These are phyloP conservation scores for Grammomys surdaster DNA, from an alignment of 2,113 vertebrate genomes.

Conservation along the genomic window DNA sequence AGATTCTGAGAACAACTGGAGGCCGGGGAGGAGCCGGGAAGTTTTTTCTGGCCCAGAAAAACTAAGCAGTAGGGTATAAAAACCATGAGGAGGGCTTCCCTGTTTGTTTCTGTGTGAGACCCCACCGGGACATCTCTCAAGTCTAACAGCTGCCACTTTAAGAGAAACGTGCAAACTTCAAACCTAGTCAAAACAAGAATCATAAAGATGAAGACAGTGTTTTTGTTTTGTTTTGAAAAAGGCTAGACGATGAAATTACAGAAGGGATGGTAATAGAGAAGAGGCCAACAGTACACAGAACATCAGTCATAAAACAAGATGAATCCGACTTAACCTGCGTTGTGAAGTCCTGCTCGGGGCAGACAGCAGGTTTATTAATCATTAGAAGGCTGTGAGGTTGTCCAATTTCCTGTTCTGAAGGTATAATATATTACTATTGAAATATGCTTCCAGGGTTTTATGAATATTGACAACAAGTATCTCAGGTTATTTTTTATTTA, in stretches of 20 bases:
- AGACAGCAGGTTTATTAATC: conserved; percentile 49
- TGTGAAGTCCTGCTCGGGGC: conserved; percentile 30
- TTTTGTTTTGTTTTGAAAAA: neutral
- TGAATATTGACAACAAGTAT: conserved; percentile 5
- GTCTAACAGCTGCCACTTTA: neutral
- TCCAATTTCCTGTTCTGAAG: conserved; percentile 57
- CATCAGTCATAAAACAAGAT: conserved; percentile 12
- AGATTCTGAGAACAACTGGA: neutral
- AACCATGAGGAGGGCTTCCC: neutral
- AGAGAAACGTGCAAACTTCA: neutral
- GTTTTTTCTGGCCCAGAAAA: neutral
- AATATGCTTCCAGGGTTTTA: conserved; percentile 19
- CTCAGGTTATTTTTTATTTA: neutral
- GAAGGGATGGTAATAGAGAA: neutral
- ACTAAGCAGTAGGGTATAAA: neutral
- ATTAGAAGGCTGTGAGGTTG: conserved; percentile 41
- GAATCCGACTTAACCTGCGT: neutral
- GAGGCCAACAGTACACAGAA: neutral
- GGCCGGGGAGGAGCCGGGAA: neutral
- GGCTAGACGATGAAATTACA: neutral
- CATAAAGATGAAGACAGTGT: neutral
- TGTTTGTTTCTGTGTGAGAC: neutral
- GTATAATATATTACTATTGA: conserved; percentile 45
- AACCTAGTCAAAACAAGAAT: neutral
- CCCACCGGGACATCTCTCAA: neutral